Evolutionary conservation across 2,113 vertebrate genomes (phyloP), one percentile per base, ranked within the genome.

Genomic region (Sciurus niger): DNA sequence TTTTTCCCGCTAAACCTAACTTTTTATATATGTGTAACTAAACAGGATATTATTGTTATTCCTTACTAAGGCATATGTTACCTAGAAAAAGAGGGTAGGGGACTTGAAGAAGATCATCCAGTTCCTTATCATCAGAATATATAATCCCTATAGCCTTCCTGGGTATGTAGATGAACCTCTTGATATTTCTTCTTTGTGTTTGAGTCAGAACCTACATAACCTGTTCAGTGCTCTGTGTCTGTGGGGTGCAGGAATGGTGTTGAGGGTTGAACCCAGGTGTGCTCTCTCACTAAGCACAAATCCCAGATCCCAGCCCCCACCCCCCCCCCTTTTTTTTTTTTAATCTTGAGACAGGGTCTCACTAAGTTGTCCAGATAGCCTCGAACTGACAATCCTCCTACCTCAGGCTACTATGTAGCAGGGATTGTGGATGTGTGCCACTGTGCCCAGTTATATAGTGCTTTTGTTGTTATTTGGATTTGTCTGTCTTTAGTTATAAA

Each of bases 21-120:
- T 67, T 92, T 92, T 60, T 89, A 24, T 76, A 63, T 76, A 53
- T 48, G 34, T 96, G 16, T 84, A 37, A 82, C 22, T 84, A 55
- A 93, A 55, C n/a, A 13, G 37, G 43, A 51, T 79, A 67, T 55
- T 34, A 76, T 88, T 92, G 79, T 20, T 90, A 24, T 74, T 79
- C 3, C 43, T 70, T 70, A 79, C 72, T 83, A 86, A 84, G 37
- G 9, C 25, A 48, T 92, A 63, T 13, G 30, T 88, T 60, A 77
- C 78, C 34, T 51, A 51, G 80, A 72, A 86, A 40, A 37, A n/a
- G 17, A 8, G 20, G 6, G 20, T 20, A 12, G 24, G 24, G 51
- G 28, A 18, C 0, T 8, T 73, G 22, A 89, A 73, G 30, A 78
- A 58, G 20, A 58, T 58, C 37, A 89, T 84, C 78, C 48, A 53